Percentiles rank a stretch among this genome's conserved stretches.
Conservation (phyloP, 2,888 invertebrate species). For the Eurytoma adleriae region DNA sequence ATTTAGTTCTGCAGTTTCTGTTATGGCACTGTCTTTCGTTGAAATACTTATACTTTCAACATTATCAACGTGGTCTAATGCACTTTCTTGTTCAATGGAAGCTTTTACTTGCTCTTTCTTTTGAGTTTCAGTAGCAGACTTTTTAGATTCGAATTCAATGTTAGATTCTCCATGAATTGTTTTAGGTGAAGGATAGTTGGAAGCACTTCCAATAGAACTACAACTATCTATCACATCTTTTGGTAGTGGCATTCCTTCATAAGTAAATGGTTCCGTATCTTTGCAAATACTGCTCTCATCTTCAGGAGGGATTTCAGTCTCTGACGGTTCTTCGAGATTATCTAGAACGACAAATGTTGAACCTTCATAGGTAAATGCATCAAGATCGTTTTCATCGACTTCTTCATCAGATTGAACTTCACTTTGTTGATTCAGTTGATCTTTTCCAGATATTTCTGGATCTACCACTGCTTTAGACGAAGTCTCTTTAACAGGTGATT, state of each 20-base stretch:
- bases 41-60: conserved; percentile 1
- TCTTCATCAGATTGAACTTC: background rate
- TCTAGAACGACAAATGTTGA: conserved; percentile 53
- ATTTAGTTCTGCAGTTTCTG: background rate
- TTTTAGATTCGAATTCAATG: conserved; percentile 25
- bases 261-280: conserved; percentile 50
- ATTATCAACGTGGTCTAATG: conserved; percentile 8
- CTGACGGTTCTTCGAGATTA: conserved; percentile 48
- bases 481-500: background rate
- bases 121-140: background rate
- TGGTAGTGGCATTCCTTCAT: conserved; percentile 53
- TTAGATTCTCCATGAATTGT: conserved; percentile 16
- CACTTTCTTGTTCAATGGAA: background rate
- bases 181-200: conserved; percentile 50
- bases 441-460: background rate
- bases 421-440: background rate
- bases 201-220: conserved; percentile 49
- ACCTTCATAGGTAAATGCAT: conserved; percentile 53
- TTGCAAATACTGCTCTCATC: conserved; percentile 39
- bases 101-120: background rate
- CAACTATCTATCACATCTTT: conserved; percentile 51
- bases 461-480: background rate
- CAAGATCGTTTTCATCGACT: background rate
- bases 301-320: conserved; percentile 37
- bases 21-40: conserved; percentile 15